These are phyloP conservation scores for Aelia acuminata DNA, from an alignment of 2,888 invertebrate species.

Conservation along the genomic window DNA sequence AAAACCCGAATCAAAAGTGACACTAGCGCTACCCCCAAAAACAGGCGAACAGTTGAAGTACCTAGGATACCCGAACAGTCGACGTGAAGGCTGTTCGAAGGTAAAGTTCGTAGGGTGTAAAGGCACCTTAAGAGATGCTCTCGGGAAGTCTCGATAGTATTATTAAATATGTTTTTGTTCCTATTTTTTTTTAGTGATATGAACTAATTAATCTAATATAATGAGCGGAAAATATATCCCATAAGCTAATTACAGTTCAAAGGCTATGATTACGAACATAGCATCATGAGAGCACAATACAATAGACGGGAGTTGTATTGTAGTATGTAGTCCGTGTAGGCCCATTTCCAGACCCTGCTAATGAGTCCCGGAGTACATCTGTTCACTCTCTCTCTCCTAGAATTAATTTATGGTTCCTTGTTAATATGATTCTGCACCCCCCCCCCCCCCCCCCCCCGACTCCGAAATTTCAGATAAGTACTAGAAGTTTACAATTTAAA, in stretches of 20 bases:
- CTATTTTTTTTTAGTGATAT: no score
- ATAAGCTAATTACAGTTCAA: not conserved
- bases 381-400: not conserved
- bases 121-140: no score
- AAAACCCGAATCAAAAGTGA: no score
- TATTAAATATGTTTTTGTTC: no score
- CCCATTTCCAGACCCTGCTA: not conserved
- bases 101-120: no score
- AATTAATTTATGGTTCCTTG: not conserved
- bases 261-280: not conserved
- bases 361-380: constrained; percentile 3
- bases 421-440: not conserved
- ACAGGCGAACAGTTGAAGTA: no score
- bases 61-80: no score
- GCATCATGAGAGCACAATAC: not conserved
- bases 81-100: no score
- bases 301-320: constrained; percentile 13
- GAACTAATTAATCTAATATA: not conserved
- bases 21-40: no score
- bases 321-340: not conserved
- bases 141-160: no score
- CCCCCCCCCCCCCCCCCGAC: no score
- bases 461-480: not conserved
- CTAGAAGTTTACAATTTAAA: not conserved
- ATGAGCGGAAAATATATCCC: not conserved